Evolutionary conservation across 2,888 invertebrate genomes (phyloP).

Genomic region (Philonicus albiceps): DNA sequence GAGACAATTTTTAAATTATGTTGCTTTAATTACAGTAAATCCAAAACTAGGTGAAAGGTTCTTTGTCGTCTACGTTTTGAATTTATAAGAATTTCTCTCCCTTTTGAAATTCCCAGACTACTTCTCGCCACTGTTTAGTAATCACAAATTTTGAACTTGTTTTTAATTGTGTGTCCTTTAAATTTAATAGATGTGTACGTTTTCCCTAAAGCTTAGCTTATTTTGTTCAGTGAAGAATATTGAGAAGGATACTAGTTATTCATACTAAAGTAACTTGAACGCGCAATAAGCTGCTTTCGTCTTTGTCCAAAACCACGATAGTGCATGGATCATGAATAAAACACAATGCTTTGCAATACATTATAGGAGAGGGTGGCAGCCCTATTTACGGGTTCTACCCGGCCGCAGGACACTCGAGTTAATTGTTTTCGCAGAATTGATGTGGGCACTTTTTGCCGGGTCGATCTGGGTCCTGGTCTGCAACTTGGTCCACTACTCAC

Average conservation of each 20-base stretch:
- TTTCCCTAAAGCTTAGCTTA: too few species aligned
- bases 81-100: too few species aligned
- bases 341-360: not conserved
- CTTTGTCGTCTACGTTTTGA: too few species aligned
- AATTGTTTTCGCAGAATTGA: conserved; percentile 37
- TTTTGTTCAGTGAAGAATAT: too few species aligned
- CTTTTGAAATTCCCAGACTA: too few species aligned
- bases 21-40: too few species aligned
- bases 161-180: too few species aligned
- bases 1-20: too few species aligned
- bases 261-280: not conserved
- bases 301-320: not conserved
- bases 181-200: too few species aligned
- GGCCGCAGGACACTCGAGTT: not conserved
- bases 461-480: not conserved
- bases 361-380: not conserved
- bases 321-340: not conserved
- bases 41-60: too few species aligned
- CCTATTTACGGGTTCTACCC: not conserved
- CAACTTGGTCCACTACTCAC: not conserved
- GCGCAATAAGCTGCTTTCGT: not conserved
- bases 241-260: not conserved
- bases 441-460: not conserved
- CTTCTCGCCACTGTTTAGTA: too few species aligned
- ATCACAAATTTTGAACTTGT: too few species aligned